A percentile compares a stretch with the other conserved stretches of the same genome.
These are phyloP conservation scores for Oncorhynchus masou DNA, from an alignment of 2,113 vertebrate genomes.

Conservation along the genomic window DNA sequence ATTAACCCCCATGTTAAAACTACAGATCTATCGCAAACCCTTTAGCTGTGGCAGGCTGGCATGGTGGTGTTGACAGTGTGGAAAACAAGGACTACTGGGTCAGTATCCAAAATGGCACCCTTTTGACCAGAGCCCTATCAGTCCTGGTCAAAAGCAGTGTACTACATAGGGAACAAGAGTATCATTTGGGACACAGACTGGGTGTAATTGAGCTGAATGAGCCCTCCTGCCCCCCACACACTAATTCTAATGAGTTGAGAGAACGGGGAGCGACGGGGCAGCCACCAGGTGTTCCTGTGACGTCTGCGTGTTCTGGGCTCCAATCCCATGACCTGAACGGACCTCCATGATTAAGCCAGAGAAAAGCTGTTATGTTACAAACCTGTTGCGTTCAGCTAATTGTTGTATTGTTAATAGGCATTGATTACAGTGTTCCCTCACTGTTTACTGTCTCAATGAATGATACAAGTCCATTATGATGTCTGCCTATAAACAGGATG, in stretches of 20 bases:
- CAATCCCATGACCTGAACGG: constrained; percentile 33
- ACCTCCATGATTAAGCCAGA: constrained; percentile 30
- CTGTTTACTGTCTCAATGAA: constrained; percentile 8
- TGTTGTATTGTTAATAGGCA: constrained; percentile 19
- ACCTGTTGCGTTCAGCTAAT: constrained; percentile 17
- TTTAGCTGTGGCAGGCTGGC: constrained; percentile 21
- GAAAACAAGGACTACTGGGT: constrained; percentile 38
- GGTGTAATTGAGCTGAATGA: constrained; percentile 70
- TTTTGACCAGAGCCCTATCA: no score
- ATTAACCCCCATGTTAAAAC: constrained; percentile 49
- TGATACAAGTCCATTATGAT: constrained; percentile 25
- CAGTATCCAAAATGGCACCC: no score
- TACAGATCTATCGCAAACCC: constrained; percentile 29
- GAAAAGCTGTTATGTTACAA: not conserved
- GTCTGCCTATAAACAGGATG: not conserved
- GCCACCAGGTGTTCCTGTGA: constrained; percentile 47
- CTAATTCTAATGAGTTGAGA: constrained; percentile 58
- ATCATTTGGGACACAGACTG: not conserved
- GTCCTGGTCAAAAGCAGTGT: no score
- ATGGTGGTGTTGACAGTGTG: not conserved
- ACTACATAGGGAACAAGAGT: no score
- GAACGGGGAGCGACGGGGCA: constrained; percentile 6
- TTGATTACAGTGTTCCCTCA: constrained; percentile 19
- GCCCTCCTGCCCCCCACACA: constrained; percentile 47
- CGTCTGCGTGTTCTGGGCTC: constrained; percentile 32